Evolutionary conservation across 2,797 vertebrate genomes (phyloP).

Genomic region (Ctenosaura bakeri): DNA sequence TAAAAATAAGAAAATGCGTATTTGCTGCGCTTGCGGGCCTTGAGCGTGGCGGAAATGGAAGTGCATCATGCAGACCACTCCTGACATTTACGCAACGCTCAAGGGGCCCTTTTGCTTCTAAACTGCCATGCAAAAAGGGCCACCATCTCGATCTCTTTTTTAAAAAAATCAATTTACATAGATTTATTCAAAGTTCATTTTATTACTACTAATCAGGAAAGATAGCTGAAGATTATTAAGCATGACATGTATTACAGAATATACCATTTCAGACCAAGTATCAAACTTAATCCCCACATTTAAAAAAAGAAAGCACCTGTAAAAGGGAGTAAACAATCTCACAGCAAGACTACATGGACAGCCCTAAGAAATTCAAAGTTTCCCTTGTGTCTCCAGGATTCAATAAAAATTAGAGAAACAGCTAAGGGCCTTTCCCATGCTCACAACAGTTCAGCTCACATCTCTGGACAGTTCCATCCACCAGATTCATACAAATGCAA

Average conservation of each 20-base stretch:
- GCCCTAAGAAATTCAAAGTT: not conserved
- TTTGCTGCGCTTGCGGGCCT: too few species aligned
- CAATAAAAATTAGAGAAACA: not conserved
- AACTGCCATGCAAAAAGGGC: too few species aligned
- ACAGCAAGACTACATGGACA: not conserved
- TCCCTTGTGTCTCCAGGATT: too few species aligned
- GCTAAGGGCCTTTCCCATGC: not conserved
- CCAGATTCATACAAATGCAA: not conserved
- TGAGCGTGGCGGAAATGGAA: too few species aligned
- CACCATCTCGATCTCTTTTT: slow-evolving; percentile 21
- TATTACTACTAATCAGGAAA: slow-evolving; percentile 42
- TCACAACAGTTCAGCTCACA: not conserved
- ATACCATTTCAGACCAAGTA: not conserved
- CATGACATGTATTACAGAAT: not conserved
- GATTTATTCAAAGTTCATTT: slow-evolving; percentile 54
- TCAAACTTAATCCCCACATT: not conserved
- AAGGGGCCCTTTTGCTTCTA: too few species aligned
- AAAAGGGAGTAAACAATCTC: slow-evolving; percentile 5
- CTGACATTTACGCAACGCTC: too few species aligned
- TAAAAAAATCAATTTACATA: slow-evolving; percentile 34
- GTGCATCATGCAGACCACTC: too few species aligned
- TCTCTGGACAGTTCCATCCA: not conserved
- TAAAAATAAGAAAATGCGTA: too few species aligned
- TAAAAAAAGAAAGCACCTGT: slow-evolving; percentile 42
- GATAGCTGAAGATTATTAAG: slow-evolving; percentile 42